Evolutionary conservation across 1,140 invertebrate species (phyloP), one percentile per base, ranked within the genome.

Genomic region (Lordiphosa mommai): DNA sequence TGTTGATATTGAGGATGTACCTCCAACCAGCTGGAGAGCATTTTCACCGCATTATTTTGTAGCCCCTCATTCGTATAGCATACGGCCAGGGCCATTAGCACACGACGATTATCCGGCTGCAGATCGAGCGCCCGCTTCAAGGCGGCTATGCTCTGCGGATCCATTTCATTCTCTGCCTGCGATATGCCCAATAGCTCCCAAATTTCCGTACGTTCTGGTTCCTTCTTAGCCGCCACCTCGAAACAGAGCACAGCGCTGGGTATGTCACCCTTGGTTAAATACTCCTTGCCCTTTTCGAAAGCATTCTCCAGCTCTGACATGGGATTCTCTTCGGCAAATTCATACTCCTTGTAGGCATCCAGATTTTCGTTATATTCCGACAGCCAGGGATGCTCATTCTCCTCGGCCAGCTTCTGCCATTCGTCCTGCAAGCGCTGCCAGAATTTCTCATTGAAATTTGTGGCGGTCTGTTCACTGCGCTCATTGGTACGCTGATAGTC

Each of bases 61-160:
- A 93, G 93, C 68, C 93, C 95, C 89, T 99, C 98, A 90, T 99
- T 99, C 2, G 98, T 98, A 70, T 97, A 98, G 66, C 96, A 96
- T 6, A 97, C 95, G 32, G 97, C 96, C 44, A 99, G 90, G 3
- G 95, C 93, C 92, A 99, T 96, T 13, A 98, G 91, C 0, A 97
- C 97, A 40, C 92, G 92, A 17, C 94, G 88, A 90, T 99, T 98
- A 3, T 91, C 90, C 9, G 96, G 93, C 61, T 98, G 93, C 30
- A 99, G 88, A 49, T 93, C 91, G 23, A 99, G 79, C 60, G 97
- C 96, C 87, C 94, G 94, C 88, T 94, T 96, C 1, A 98, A 90
- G 1, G 97, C 97, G 33, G 94, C 92, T 63, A 99, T 99, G 3
- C 96, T 96, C 61, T 94, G 91, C 7, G 94, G 94, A 90, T 98